Evolutionary conservation across 2,888 invertebrate genomes (phyloP).

Genomic region (Idaea dimidiata): DNA sequence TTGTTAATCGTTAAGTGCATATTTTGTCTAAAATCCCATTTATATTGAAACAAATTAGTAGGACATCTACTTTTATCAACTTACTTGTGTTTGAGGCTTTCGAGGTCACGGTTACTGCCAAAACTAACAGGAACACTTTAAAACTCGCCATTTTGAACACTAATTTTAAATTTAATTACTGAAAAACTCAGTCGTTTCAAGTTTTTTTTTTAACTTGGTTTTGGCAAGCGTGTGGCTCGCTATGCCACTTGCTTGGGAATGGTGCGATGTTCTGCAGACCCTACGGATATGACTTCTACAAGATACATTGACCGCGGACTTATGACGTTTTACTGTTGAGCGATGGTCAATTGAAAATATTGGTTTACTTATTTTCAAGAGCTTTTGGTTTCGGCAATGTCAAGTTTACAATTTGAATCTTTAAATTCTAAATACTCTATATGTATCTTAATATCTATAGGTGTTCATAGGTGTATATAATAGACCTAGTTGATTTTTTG

Average conservation of each 20-base stretch:
- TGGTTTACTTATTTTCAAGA: conserved; percentile 11
- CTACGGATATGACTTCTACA: conserved; percentile 44
- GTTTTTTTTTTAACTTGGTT: conserved; percentile 23
- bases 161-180: conserved; percentile 14
- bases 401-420: not conserved
- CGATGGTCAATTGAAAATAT: conserved; percentile 10
- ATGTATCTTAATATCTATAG: not conserved
- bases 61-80: conserved; percentile 68
- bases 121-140: conserved; percentile 54
- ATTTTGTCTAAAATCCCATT: too few species aligned
- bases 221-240: conserved; percentile 51
- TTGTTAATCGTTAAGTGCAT: too few species aligned
- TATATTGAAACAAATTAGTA: conserved; percentile 48
- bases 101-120: conserved; percentile 40
- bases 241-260: conserved; percentile 60
- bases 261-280: conserved; percentile 35
- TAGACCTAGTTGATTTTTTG: too few species aligned
- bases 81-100: conserved; percentile 65
- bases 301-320: conserved; percentile 47
- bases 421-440: not conserved
- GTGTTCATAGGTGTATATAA: too few species aligned
- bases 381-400: not conserved
- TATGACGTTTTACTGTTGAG: conserved; percentile 20
- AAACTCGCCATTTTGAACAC: conserved; percentile 51
- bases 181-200: conserved; percentile 8